phyloP scores from a whole-genome alignment of 1,140 invertebrate species.

The Calliopsis andreniformis region DNA sequence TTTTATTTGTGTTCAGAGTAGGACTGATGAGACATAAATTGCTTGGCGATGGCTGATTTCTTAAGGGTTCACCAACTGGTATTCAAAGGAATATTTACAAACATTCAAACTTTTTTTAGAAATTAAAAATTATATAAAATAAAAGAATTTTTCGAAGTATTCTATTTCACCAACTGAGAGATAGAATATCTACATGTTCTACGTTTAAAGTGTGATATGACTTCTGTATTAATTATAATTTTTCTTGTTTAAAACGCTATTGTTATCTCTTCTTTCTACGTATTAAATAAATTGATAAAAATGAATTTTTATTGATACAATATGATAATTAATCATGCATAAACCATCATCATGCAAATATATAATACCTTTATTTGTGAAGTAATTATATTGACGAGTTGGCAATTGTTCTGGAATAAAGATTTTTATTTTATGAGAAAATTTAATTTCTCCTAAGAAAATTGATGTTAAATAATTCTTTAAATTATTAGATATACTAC shows the following conservation, averaged over 20 bases:
- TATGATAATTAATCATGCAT: slow-evolving; percentile 68
- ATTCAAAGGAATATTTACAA: slow-evolving; percentile 53
- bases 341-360: slow-evolving; percentile 58
- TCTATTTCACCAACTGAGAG: not conserved
- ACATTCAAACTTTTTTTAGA: slow-evolving; percentile 19
- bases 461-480: not conserved
- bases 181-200: not conserved
- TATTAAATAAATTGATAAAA: slow-evolving; percentile 22
- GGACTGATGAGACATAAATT: slow-evolving; percentile 77
- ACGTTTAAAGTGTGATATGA: slow-evolving; percentile 4
- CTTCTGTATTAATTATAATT: not conserved
- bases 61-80: slow-evolving; percentile 82
- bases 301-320: slow-evolving; percentile 19
- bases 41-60: slow-evolving; percentile 82
- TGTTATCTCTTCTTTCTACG: not conserved
- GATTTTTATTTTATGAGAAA: slow-evolving; percentile 17
- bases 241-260: slow-evolving; percentile 1
- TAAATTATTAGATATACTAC: slow-evolving; percentile 22
- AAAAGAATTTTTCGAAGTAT: not conserved
- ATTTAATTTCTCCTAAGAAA: not conserved
- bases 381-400: slow-evolving; percentile 78
- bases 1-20: slow-evolving; percentile 71
- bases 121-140: slow-evolving; percentile 13
- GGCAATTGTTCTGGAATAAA: slow-evolving; percentile 77
- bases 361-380: slow-evolving; percentile 79